These are phyloP conservation scores for Scopus umbretta DNA, from an alignment of 2,113 vertebrate genomes.

Conservation along the genomic window DNA sequence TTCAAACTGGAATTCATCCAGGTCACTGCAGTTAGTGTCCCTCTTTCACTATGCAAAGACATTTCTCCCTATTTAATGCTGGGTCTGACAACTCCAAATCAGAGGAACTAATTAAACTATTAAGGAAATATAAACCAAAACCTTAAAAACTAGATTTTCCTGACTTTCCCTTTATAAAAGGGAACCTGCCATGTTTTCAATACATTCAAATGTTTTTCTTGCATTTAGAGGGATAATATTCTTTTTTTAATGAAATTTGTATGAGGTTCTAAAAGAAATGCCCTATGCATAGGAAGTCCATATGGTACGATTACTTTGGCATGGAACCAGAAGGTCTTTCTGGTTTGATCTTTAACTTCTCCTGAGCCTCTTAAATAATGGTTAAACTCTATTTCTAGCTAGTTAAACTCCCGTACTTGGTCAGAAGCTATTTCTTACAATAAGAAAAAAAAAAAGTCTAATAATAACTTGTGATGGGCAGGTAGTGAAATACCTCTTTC, in stretches of 20 bases:
- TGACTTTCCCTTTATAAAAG: neutral
- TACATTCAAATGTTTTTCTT: neutral
- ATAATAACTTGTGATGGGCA: neutral
- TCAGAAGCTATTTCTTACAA: neutral
- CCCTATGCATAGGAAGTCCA: neutral
- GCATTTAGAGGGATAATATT: neutral
- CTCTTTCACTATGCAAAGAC: neutral
- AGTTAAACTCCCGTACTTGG: constrained; percentile 15
- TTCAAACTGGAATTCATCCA: neutral
- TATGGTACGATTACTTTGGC: neutral
- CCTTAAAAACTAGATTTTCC: neutral
- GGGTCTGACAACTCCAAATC: neutral
- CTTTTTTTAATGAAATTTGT: neutral
- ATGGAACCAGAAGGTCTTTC: neutral
- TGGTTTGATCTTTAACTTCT: constrained; percentile 15
- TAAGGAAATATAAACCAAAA: neutral
- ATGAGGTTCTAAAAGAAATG: neutral
- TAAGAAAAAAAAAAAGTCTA: neutral
- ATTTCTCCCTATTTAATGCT: neutral
- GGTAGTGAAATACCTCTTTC: neutral
- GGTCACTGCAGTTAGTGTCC: neutral
- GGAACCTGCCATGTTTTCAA: neutral
- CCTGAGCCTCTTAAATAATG: constrained; percentile 13
- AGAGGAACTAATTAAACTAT: constrained; percentile 2
- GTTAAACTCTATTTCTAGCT: constrained; percentile 4